A percentile compares a stretch with the other conserved stretches of the same genome.
These are phyloP conservation scores for Dicyrtomina minuta DNA, from an alignment of 2,888 invertebrate species.

Conservation along the genomic window DNA sequence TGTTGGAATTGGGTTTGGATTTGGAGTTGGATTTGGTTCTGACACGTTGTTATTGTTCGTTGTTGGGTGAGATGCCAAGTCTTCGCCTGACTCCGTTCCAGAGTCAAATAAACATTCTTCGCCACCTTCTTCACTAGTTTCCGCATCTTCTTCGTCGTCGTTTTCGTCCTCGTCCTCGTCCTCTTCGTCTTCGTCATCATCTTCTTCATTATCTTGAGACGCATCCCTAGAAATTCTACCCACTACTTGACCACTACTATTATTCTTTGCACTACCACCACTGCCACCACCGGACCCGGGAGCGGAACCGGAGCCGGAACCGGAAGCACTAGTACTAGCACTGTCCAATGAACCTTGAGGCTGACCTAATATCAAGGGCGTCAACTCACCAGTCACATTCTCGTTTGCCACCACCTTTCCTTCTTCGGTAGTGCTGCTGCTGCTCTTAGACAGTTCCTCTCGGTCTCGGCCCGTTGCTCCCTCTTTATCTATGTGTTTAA, in stretches of 20 bases:
- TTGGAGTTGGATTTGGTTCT: slow-evolving; percentile 6
- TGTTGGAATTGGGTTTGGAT: too few relatives aligned
- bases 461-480: too few relatives aligned
- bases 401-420: slow-evolving; percentile 4
- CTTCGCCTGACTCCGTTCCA: slow-evolving; percentile 71
- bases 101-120: slow-evolving; percentile 62
- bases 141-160: slow-evolving; percentile 16
- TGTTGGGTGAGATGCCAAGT: slow-evolving; percentile 54
- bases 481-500: slow-evolving; percentile 20
- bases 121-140: slow-evolving; percentile 54
- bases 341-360: slow-evolving; percentile 51
- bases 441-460: not conserved
- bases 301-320: too few relatives aligned
- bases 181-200: too few relatives aligned
- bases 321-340: too few relatives aligned
- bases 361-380: slow-evolving; percentile 54
- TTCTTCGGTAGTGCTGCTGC: too few relatives aligned
- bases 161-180: slow-evolving; percentile 13
- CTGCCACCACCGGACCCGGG: slow-evolving; percentile 28
- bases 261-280: slow-evolving; percentile 28
- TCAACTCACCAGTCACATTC: slow-evolving; percentile 53
- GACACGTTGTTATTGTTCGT: not conserved
- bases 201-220: slow-evolving; percentile 21
- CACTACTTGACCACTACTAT: slow-evolving; percentile 7
- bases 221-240: slow-evolving; percentile 19